Evolutionary conservation across 2,113 vertebrate genomes (phyloP), one percentile per base, ranked within the genome.

Genomic region (Myotis lucifugus): DNA sequence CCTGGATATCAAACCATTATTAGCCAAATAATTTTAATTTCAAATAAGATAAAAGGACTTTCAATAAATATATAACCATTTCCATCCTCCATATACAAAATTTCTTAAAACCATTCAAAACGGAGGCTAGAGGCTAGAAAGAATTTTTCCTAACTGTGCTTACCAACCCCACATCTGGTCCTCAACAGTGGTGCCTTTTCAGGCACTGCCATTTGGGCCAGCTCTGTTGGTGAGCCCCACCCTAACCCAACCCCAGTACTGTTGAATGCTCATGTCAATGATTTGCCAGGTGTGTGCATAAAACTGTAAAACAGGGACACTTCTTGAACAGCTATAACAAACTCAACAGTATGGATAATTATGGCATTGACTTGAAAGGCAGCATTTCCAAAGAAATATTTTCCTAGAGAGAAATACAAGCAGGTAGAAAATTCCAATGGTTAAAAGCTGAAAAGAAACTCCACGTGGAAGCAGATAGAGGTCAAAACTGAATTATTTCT

Each of bases 21-120:
- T 98, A 97, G 98, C 97, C 98, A 98, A 98, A 98, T 98, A 98
- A 98, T 97, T 97, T 97, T 98, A 98, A 98, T 98, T 98, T 99
- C 97, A 98, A 98, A 98, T 98, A 98, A 98, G 98, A 98, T 98
- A 98, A 99, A 97, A 98, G 96, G 97, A 98, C 98, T 98, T 98
- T 98, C 98, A 98, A 99, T 98, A 99, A 99, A 99, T 99, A 99
- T 98, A 99, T 98, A 98, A 98, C 98, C 97, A 98, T 98, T 98
- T 98, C 94, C 97, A 98, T 98, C 98, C 98, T 98, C 98, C 98
- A 98, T 98, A 98, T 98, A 98, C 97, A 98, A 98, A 98, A 98
- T 97, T 98, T 98, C 98, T 97, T 98, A 98, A 98, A 98, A 98
- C 91, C 98, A 98, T 98, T 98, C 97, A 96, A 98, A 98, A 98